Conservation (phyloP, 2,797 vertebrate species). For the Lophius americanus region DNA sequence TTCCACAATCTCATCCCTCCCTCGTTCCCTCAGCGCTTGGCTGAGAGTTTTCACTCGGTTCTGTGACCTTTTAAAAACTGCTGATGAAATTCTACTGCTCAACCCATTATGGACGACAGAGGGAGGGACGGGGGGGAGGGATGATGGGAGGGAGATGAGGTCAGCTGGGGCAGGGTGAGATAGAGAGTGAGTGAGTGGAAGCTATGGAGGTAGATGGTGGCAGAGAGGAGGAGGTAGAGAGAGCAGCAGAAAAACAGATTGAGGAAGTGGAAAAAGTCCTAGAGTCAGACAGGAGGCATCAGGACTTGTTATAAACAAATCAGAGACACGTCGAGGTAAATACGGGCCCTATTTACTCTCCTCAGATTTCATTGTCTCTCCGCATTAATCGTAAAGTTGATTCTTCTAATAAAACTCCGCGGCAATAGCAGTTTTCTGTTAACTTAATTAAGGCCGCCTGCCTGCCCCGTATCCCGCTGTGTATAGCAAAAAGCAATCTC, state of each 20-base stretch:
- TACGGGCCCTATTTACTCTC: slow-evolving; percentile 1
- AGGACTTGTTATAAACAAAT: slow-evolving; percentile 38
- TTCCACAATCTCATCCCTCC: slow-evolving; percentile 32
- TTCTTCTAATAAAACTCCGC: slow-evolving; percentile 67
- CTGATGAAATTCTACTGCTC: slow-evolving; percentile 77
- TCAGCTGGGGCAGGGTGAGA: slow-evolving; percentile 34
- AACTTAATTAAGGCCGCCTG: slow-evolving; percentile 78
- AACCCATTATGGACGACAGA: slow-evolving; percentile 60
- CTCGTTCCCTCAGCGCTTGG: slow-evolving; percentile 40
- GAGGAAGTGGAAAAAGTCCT: slow-evolving; percentile 10
- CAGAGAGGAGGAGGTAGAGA: slow-evolving; percentile 22
- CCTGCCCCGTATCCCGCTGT: slow-evolving; percentile 65
- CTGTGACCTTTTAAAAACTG: slow-evolving; percentile 76
- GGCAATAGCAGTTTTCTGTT: slow-evolving; percentile 69
- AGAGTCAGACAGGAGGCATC: slow-evolving; percentile 32
- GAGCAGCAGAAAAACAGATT: slow-evolving; percentile 21
- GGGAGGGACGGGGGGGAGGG: slow-evolving; percentile 10
- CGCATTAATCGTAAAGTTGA: slow-evolving; percentile 63
- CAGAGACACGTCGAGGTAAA: slow-evolving; percentile 29
- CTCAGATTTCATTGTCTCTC: slow-evolving; percentile 25
- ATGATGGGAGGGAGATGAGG: slow-evolving; percentile 27
- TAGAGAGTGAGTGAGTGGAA: slow-evolving; percentile 26
- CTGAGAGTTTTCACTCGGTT: slow-evolving; percentile 60
- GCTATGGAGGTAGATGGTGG: slow-evolving; percentile 3
- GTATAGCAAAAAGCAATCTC: slow-evolving; percentile 75